Evolutionary conservation across 2,113 vertebrate species (phyloP), one percentile per base, ranked within the genome.

Genomic region (Halcyon senegalensis): DNA sequence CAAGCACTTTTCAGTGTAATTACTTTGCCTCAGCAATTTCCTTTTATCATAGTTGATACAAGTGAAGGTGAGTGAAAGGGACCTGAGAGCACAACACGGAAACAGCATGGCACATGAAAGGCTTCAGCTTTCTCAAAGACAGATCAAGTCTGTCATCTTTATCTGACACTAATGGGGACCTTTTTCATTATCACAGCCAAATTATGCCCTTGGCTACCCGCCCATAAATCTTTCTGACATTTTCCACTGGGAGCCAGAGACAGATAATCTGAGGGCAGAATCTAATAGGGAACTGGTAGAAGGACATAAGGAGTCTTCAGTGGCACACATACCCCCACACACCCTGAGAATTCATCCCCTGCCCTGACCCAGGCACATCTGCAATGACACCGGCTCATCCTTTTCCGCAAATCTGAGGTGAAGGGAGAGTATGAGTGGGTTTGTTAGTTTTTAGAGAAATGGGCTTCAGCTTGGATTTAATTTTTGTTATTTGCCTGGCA

Each of bases 161-260:
- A 93, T 95, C 92, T 93, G 90, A 90, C 72, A 62, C 63, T 96
- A 95, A 96, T 88, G 85, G 92, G 84, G 87, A 96, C 66, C 51
- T 78, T 93, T 95, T 92, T 84, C 92, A 94, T 92, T 89, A 96
- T 95, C 88, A 84, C 92, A 81, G 90, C 10, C 43, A 84, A 91
- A 93, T 94, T 94, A 63, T 94, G 84, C 84, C 91, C 88, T 92
- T 92, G 88, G 64, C 75, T 84, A 89, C 33, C 56, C 53, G 66
- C 68, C 63, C 21, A 75, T 95, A 93, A 86, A 91, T 94, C 85
- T 90, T 90, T 77, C 51, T 90, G 92, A 72, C 67, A 48, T 93
- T 70, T 94, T 87, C 64, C 73, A 78, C 51, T 33, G 48, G 59
- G 73, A 75, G 16, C 31, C 75, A 39, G 43, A 93, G 46, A 51